Evolutionary conservation across 2,113 vertebrate species (phyloP).

Genomic region (Gila orcuttii): DNA sequence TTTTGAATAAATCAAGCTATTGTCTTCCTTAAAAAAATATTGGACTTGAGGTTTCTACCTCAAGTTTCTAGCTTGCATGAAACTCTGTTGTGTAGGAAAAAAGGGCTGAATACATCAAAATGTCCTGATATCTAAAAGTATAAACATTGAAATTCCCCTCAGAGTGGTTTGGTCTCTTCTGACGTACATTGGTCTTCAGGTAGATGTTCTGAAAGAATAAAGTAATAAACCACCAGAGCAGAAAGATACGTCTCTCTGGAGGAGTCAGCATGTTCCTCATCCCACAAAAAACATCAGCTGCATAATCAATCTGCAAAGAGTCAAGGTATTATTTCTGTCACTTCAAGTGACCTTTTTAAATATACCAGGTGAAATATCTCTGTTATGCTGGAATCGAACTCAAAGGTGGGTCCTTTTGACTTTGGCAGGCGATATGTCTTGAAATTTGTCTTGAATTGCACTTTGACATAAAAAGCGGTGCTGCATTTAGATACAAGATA

Average conservation of each 20-base stretch:
- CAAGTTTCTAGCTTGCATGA: background rate
- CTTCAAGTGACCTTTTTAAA: too few relatives aligned
- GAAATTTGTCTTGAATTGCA: too few relatives aligned
- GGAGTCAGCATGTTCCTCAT: background rate
- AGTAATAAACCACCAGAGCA: background rate
- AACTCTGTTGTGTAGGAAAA: background rate
- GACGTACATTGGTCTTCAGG: background rate
- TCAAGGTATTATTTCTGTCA: too few relatives aligned
- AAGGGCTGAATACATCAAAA: background rate
- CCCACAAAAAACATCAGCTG: background rate
- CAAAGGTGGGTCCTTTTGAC: too few relatives aligned
- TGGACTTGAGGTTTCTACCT: background rate
- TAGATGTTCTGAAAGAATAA: background rate
- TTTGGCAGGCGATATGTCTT: too few relatives aligned
- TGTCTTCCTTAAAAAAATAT: background rate
- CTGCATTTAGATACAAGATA: too few relatives aligned
- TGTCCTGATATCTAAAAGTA: background rate
- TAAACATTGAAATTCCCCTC: background rate
- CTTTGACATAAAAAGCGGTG: too few relatives aligned
- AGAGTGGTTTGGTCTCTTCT: background rate
- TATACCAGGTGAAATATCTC: too few relatives aligned
- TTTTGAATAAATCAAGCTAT: background rate
- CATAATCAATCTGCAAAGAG: background rate
- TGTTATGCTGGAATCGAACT: too few relatives aligned
- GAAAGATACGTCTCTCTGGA: background rate